Percentiles rank a stretch among this genome's conserved stretches.
phyloP scores from a whole-genome alignment of 2,113 vertebrate genomes.

The Cettia cetti region DNA sequence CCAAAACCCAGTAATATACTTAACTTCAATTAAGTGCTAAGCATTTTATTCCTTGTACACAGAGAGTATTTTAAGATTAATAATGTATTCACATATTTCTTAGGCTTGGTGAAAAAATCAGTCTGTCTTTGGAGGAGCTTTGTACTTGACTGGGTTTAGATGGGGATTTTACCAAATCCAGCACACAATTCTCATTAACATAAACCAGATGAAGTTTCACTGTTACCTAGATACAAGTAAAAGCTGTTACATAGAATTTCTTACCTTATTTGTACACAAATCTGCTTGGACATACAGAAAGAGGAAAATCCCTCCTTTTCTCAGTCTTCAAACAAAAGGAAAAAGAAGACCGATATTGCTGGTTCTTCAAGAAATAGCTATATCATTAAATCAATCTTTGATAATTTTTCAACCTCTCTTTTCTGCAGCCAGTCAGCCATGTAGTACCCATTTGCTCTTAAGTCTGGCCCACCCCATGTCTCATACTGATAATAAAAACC shows the following conservation, averaged over 20 bases:
- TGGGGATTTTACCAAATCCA: background rate
- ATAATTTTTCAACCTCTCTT: background rate
- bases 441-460: background rate
- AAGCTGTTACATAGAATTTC: background rate
- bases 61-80: background rate
- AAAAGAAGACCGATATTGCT: background rate
- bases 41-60: background rate
- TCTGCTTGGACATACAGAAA: background rate
- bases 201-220: background rate
- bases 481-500: background rate
- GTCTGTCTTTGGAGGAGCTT: background rate
- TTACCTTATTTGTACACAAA: background rate
- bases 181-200: background rate
- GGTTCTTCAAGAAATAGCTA: background rate
- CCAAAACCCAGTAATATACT: conserved; percentile 12
- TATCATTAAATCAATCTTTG: background rate
- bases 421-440: background rate
- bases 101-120: background rate
- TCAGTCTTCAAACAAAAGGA: background rate
- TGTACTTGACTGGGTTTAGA: background rate
- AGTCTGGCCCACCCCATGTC: background rate
- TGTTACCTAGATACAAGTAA: background rate
- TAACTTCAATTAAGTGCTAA: conserved; percentile 21
- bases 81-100: background rate
- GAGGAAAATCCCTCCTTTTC: background rate